Evolutionary conservation across 2,888 invertebrate species (phyloP), one percentile per base, ranked within the genome.

Genomic region (Andrena trimmerana): DNA sequence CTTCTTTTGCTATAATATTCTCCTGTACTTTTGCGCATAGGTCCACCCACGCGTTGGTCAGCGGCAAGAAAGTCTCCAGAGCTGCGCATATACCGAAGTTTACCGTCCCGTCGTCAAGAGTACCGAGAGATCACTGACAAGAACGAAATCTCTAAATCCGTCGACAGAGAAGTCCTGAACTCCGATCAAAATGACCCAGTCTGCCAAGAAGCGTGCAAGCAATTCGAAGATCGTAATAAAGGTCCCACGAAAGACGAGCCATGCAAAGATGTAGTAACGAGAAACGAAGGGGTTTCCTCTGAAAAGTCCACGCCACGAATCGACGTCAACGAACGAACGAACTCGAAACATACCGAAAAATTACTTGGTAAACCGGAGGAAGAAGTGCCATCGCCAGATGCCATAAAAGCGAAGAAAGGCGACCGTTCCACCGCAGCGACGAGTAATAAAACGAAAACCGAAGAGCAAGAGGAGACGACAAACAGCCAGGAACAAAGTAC

Each of bases 61-160:
- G 94, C 94, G 6, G 90, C 95, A 13, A 94, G 95, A 80, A 95
- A 94, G 81, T 95, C 95, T 1, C 94, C 95, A 48, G 95, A 96
- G 92, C 93, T 95, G 91, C 94, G 95, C 85, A 94, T 96, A 75
- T 95, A 96, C 92, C 95, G 95, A 87, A 96, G 96, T 90, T 92
- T 96, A 42, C 96, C 96, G 24, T 94, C 90, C 5, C 90, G 96
- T 68, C 95, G 95, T 42, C 95, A 95, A 86, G 95, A 95, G 86
- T 94, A 94, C 29, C 79, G 82, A 16, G 86, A 88, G 31, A 57
- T 85, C 3, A 13, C 70, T 10, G 70, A 72, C 13, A 72, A 69
- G 16, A 31, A 48, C 52, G 77, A 71, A 31, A 54, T 36, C 10
- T 42, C 31, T 8, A 79, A 65, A 5, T 52, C 54, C 31, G 48